Evolutionary conservation across 2,113 vertebrate genomes (phyloP), one percentile per base, ranked within the genome.

Genomic region (Psilopogon haemacephalus): DNA sequence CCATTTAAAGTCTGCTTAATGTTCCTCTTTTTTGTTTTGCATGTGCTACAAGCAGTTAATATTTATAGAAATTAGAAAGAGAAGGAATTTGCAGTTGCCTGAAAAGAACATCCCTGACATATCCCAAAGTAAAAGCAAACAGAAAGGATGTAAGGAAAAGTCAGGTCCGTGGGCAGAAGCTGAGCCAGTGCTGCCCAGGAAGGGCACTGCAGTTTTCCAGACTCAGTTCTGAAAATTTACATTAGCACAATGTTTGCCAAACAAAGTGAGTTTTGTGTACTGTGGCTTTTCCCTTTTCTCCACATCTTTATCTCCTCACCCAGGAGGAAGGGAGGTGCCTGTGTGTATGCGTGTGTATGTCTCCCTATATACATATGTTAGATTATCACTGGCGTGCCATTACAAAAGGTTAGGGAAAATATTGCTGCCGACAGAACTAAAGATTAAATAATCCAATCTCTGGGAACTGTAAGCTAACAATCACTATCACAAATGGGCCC

Each of bases 381-480:
- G 78, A 92, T 96, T 90, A 96, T 95, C 95, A 75, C 95, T 97
- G 91, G 68, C 94, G 20, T 78, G 86, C 87, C 82, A 38, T 71
- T 88, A 92, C 85, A 94, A 93, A 94, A 90, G 95, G 96, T 96
- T 96, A 95, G 91, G 90, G 93, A 91, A 97, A 97, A 97, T 95
- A 96, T 96, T 97, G 89, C 96, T 91, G 94, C 92, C 92, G 75
- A 93, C 96, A 94, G 95, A 97, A 97, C 78, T 95, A 95, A 96
- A 97, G 96, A 94, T 37, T 78, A 95, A 97, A 93, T 95, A 92
- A 96, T 96, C 91, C 85, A 82, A 52, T 96, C 91, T 95, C 96
- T 97, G 97, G 97, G 97, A 98, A 98, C 83, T 92, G 89, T 93
- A 97, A 97, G 96, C 96, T 95, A 96, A 97, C 96, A 95, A 95